A percentile compares a stretch with the other conserved stretches of the same genome.
Evolutionary conservation across 2,113 vertebrate species (phyloP).

Genomic region (Geococcyx californianus): DNA sequence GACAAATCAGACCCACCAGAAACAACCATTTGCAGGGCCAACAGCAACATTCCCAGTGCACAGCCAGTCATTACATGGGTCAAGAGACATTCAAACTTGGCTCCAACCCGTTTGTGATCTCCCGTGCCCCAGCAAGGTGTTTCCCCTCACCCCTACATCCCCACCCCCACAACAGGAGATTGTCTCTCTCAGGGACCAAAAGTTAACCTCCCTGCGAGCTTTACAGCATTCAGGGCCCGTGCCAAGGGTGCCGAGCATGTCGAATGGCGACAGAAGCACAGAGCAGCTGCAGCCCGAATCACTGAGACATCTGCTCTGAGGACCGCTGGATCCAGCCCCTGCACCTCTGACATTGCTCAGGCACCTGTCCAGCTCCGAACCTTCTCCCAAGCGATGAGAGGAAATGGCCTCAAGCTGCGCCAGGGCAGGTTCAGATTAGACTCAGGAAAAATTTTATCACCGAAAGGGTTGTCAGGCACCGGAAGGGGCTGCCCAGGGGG

Average conservation of each 20-base stretch:
- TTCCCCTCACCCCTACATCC: not conserved
- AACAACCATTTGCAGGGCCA: no score
- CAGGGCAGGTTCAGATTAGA: no score
- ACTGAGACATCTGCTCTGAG: rapidly evolving
- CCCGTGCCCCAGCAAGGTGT: not conserved
- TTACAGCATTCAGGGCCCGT: rapidly evolving
- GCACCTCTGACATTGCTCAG: rapidly evolving
- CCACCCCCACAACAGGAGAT: rapidly evolving
- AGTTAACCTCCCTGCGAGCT: rapidly evolving
- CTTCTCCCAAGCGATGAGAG: no score
- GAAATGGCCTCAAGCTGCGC: no score
- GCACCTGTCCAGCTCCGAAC: not conserved
- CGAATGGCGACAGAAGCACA: rapidly evolving
- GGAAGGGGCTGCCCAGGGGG: no score
- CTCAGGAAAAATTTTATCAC: no score
- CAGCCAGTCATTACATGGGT: rapidly evolving
- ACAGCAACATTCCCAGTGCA: rapidly evolving
- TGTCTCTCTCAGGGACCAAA: rapidly evolving
- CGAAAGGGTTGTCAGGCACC: no score
- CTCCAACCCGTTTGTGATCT: not conserved
- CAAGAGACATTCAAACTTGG: not conserved
- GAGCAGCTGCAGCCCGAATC: not conserved
- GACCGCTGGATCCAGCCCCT: rapidly evolving
- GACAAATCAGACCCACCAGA: not conserved
- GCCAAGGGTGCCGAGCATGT: rapidly evolving